Base-by-base conservation (phyloP, 2,113 vertebrate species). In the Rhizomys pruinosus region DNA sequence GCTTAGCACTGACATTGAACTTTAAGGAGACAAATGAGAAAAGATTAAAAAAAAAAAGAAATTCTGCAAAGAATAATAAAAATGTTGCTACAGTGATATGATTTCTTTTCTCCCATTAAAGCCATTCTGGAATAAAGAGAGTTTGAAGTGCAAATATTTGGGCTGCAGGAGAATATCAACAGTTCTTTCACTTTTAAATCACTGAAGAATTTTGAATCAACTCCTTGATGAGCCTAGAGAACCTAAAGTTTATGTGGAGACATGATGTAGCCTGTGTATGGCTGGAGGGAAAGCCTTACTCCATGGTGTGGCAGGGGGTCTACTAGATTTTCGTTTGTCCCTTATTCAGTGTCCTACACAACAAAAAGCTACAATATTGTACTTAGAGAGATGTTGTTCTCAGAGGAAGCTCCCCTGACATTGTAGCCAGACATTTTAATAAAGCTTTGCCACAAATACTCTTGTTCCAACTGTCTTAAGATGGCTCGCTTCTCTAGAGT, bases 31-130 rank as follows among this genome's bases (percentile, higher is more conserved):
- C 39, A 63, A 37, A 93, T 39, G 61, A 93, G 37, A 84, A 79
- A 86, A 84, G 61, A 89, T 37, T 22, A 34, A 44, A 74, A 52
- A 27, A 34, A 44, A 74, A 52, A 74, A 39, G 4, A 61, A 44
- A 27, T 27, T 59, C 7, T n/a, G 32, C n/a, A 85, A 87, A 87
- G 25, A 69, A 29, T 71, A 74, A 71, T 88, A 93, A 94, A 42
- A 6, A 39, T 22, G 20, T 90, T 85, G 44, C 61, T 68, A 39
- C 9, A 57, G 87, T 55, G 19, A 44, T 39, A 11, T 79, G 5
- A 25, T 22, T 55, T 85, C 42, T 13, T 69, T 68, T 47, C 27
- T 4, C 3, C 1, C 3, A 57, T 7, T 52, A 42, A 87, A 76
- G 39, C 15, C 42, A 52, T 61, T 3, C 77, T 90, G 63, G 29